phyloP scores from a whole-genome alignment of 1,140 invertebrate species.

The Hylyphantes graminicola region DNA sequence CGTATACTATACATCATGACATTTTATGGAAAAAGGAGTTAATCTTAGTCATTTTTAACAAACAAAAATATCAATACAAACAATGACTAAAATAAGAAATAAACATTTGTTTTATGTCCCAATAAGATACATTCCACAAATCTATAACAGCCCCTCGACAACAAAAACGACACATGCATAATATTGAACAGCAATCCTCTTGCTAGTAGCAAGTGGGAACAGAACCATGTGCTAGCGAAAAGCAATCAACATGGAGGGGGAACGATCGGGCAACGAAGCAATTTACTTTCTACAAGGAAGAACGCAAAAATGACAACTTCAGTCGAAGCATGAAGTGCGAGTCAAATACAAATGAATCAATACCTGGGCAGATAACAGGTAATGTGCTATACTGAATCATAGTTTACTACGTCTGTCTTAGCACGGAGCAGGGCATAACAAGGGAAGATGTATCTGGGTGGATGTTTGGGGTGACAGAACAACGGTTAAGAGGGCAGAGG shows the following conservation, averaged over 20 bases:
- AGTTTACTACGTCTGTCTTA: constrained; percentile 27
- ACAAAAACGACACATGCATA: constrained; percentile 12
- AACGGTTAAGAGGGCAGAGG: constrained; percentile 8
- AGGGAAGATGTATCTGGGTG: constrained; percentile 26
- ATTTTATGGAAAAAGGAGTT: too few species aligned
- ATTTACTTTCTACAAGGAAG: constrained; percentile 34
- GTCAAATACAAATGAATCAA: constrained; percentile 54
- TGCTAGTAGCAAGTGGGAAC: constrained; percentile 27
- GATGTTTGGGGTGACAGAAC: constrained; percentile 28
- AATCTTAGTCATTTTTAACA: too few species aligned
- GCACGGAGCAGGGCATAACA: constrained; percentile 9
- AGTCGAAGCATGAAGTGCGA: constrained; percentile 38
- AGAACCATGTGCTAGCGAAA: constrained; percentile 18
- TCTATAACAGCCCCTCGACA: not conserved
- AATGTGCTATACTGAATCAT: constrained; percentile 41
- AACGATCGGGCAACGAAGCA: constrained; percentile 29
- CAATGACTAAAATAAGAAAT: too few species aligned
- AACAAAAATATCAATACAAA: too few species aligned
- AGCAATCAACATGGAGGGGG: constrained; percentile 45
- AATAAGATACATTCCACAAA: too few species aligned
- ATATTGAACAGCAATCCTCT: not conserved
- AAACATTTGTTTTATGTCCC: too few species aligned
- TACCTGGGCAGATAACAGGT: constrained; percentile 45
- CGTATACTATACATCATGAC: too few species aligned
- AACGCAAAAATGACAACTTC: constrained; percentile 50